These are phyloP conservation scores for Tyria jacobaeae DNA, from an alignment of 2,888 invertebrate genomes.

Conservation along the genomic window DNA sequence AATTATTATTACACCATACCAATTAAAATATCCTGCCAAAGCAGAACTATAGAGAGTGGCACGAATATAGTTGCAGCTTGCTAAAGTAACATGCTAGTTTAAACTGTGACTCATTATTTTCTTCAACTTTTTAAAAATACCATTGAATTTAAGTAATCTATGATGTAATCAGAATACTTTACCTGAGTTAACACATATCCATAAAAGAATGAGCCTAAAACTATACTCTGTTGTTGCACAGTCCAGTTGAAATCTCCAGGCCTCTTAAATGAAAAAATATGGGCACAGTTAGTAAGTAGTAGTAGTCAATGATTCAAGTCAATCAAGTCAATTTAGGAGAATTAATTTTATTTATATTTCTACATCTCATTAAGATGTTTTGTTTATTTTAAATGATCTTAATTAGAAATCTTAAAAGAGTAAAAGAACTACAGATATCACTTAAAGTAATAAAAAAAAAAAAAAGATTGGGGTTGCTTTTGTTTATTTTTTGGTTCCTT, in stretches of 20 bases:
- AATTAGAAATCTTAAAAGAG: background rate
- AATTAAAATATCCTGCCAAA: no score
- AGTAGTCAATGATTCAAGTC: no score
- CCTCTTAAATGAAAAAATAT: conserved; percentile 74
- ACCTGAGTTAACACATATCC: conserved; percentile 94
- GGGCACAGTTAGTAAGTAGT: background rate
- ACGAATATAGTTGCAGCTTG: no score
- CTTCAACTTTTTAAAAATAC: background rate
- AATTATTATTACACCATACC: no score
- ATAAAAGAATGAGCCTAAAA: conserved; percentile 94
- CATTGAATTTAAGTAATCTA: background rate
- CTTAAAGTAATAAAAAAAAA: no score
- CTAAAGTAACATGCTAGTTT: no score
- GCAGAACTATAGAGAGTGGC: no score
- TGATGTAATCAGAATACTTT: conserved; percentile 12
- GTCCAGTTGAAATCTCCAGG: conserved; percentile 93
- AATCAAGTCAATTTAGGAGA: background rate
- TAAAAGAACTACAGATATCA: no score
- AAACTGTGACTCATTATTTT: background rate
- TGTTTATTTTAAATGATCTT: no score
- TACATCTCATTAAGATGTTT: no score
- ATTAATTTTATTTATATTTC: no score
- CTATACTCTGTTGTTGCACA: conserved; percentile 92
- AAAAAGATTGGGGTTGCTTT: background rate
- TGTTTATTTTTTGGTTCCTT: no score